Evolutionary conservation across 1,140 invertebrate genomes (phyloP), one percentile per base, ranked within the genome.

Genomic region (Nixonia krombeini): DNA sequence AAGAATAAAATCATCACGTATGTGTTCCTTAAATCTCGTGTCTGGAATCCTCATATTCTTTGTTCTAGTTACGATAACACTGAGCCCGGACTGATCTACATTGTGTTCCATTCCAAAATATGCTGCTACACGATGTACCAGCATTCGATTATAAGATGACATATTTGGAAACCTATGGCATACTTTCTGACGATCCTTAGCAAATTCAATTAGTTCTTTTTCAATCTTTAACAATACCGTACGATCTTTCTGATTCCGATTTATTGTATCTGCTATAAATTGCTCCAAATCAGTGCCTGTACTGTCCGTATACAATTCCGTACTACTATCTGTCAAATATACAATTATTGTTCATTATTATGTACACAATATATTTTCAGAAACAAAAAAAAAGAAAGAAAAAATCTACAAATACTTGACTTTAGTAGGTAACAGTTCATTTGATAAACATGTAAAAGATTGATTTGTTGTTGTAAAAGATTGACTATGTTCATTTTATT

Each of bases 91-190:
- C 66, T 90, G 88, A 85, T 98, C 96, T 15, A 97, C 91, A 80
- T 96, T 96, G 80, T 98, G 96, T 52, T 96, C 94, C 86, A 98
- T 91, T 33, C 95, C 94, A 82, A 97, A 97, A 75, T 93, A 95
- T 29, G 94, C 94, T 1, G 96, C 94, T 29, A 95, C 93, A 16
- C 96, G 90, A 85, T 98, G 96, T 4, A 97, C 94, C 59, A 98
- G 83, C 95, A 98, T 97, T 23, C 96, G 88, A 70, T 97, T 94
- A 86, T 98, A 98, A 29, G 95, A 96, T 29, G 94, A 94, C 91
- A 96, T 94, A 74, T 91, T 91, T 4, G 92, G 92, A 86, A 97
- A 97, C 73, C 93, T 94, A 58, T 92, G 90, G 66, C 92, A 77
- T 23, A 88, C 89, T 88, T 87, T 96, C 90, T 91, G 90, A 33